phyloP scores from a whole-genome alignment of 1,140 invertebrate genomes.

The Melipona quadrifasciata region DNA sequence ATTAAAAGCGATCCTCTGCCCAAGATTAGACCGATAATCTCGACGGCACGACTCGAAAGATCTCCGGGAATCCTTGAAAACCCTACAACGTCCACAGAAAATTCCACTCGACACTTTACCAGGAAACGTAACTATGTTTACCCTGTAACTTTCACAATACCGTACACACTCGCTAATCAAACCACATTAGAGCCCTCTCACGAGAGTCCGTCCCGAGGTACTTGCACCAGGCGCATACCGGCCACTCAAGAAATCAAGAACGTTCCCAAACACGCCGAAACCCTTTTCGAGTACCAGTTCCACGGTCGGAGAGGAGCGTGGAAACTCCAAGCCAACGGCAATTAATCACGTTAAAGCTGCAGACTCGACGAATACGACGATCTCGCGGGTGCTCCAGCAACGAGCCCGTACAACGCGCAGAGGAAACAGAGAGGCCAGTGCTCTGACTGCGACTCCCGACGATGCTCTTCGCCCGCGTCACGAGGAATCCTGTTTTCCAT shows the following conservation, averaged over 20 bases:
- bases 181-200: neutral
- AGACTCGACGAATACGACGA: neutral
- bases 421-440: neutral
- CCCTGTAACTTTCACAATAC: neutral
- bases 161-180: conserved; percentile 8
- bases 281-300: neutral
- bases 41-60: neutral
- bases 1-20: neutral
- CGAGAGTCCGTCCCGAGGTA: neutral
- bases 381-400: conserved; percentile 13
- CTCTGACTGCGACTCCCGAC: neutral
- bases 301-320: neutral
- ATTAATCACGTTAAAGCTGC: conserved; percentile 25
- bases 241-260: neutral
- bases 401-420: neutral
- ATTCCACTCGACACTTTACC: conserved; percentile 15
- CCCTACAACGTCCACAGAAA: neutral
- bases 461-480: conserved; percentile 11
- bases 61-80: neutral
- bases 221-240: neutral
- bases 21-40: too few species aligned
- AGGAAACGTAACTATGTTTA: conserved; percentile 2
- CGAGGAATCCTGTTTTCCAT: conserved; percentile 37
- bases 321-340: neutral
- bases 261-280: neutral